Evolutionary conservation across 2,113 vertebrate genomes (phyloP).

Genomic region (Misgurnus mizolepis): DNA sequence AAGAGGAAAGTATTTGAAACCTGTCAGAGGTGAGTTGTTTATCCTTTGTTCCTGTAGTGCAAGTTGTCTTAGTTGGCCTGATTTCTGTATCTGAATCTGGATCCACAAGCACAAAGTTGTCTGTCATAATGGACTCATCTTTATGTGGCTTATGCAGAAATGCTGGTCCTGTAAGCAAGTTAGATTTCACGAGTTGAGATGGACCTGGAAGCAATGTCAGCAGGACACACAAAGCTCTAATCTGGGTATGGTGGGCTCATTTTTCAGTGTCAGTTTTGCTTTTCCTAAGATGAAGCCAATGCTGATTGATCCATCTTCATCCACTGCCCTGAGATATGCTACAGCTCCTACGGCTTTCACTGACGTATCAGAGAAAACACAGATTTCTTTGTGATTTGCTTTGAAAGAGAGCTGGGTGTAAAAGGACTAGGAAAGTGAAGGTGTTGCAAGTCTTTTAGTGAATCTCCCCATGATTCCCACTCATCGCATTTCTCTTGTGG

Average conservation of each 20-base stretch:
- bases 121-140: neutral
- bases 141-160: neutral
- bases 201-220: constrained; percentile 10
- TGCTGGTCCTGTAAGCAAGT: constrained; percentile 26
- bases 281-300: constrained; percentile 3
- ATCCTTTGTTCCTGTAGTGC: neutral
- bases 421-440: constrained; percentile 21
- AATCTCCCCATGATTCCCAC: constrained; percentile 22
- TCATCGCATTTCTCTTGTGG: neutral
- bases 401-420: constrained; percentile 5
- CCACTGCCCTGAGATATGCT: constrained; percentile 7
- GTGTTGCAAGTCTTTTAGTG: constrained; percentile 23
- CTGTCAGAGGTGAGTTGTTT: neutral
- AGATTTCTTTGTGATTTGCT: constrained; percentile 9
- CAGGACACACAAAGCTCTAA: constrained; percentile 22
- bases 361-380: constrained; percentile 37
- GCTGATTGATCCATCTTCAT: neutral
- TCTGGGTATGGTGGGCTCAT: neutral
- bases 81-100: neutral
- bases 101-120: neutral
- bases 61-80: neutral
- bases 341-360: constrained; percentile 22
- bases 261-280: neutral
- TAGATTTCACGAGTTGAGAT: neutral
- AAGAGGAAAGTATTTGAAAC: too few relatives aligned